Base-by-base conservation (phyloP, 1,140 invertebrate species). In the Drosophila tani region DNA sequence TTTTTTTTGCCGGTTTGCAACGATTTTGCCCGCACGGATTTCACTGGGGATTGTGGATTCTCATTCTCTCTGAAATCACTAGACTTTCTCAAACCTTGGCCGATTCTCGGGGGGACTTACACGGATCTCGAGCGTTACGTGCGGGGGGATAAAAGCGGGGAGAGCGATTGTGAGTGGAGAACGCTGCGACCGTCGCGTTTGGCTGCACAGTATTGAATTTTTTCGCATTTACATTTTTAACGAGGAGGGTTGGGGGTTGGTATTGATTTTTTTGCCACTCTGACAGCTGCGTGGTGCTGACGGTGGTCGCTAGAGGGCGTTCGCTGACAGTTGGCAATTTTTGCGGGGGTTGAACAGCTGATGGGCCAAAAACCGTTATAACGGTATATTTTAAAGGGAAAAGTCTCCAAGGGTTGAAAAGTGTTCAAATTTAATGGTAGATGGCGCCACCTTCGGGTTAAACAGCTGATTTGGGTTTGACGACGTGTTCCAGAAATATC, bases 201-300 rank as follows among this genome's bases (percentile, higher is more conserved):
- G 86, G 86, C 86, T 91, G 85, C 85, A 91, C 70, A 90, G 86
- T 90, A 90, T 90, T 90, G 85, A 91, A 90, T 90, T 90, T 90
- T 88, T 90, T 90, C 85, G 86, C 85, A 90, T 90, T 90, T 90
- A 91, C 86, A 90, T 90, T 90, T 90, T 90, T 90, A 90, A 90
- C 85, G 86, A 90, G 75, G 81, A 80, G 85, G 84, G 83, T 87
- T 86, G 84, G 83, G 79, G 83, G 83, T 86, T 83, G 83, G 75
- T 90, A 90, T 90, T 85, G 85, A 90, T 90, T 90, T 90, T 90
- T 85, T 90, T 74, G 69, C 71, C 56, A 87, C 60, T 78, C 63
- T 87, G 84, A 87, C 84, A 79, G 63, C 51, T 73, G 17, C 1
- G 9, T 47, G 58, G 63, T 45, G 47, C 14, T 19, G 24, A 7